Conservation (phyloP, 2,113 vertebrate genomes). For the Podarcis raffonei region DNA sequence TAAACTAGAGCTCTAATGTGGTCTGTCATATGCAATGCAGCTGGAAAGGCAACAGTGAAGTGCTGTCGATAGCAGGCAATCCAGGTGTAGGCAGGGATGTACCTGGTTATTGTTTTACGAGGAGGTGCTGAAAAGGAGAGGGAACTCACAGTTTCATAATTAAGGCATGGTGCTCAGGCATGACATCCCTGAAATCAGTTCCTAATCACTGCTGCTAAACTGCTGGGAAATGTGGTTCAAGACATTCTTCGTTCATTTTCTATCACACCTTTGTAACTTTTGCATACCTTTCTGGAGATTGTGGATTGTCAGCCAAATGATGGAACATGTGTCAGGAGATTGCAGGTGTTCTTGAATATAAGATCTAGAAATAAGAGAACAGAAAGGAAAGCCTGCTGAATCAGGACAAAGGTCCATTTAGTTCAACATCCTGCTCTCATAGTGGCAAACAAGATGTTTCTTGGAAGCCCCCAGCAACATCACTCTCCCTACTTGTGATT, state of each 20-base stretch:
- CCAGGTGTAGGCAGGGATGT: rapidly evolving
- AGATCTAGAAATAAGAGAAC: background rate
- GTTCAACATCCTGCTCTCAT: background rate
- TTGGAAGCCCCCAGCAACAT: too few species aligned
- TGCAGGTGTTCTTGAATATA: background rate
- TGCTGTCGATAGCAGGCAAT: background rate
- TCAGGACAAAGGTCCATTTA: background rate
- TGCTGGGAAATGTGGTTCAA: background rate
- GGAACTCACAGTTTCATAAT: background rate
- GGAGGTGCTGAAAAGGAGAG: background rate
- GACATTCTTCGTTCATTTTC: background rate
- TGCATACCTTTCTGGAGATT: background rate
- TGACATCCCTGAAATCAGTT: background rate
- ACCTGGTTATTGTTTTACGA: background rate
- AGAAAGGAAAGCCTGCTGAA: background rate
- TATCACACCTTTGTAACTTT: background rate
- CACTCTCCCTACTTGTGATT: too few species aligned
- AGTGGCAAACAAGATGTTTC: background rate
- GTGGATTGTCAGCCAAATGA: background rate
- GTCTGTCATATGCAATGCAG: background rate
- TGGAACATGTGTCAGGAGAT: background rate
- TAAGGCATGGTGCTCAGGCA: background rate
- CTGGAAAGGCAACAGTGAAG: background rate
- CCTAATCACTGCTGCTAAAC: background rate
- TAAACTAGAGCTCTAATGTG: constrained; percentile 5